A percentile compares a stretch with the other conserved stretches of the same genome.
Evolutionary conservation across 2,113 vertebrate genomes (phyloP).

Genomic region (Lota lota): DNA sequence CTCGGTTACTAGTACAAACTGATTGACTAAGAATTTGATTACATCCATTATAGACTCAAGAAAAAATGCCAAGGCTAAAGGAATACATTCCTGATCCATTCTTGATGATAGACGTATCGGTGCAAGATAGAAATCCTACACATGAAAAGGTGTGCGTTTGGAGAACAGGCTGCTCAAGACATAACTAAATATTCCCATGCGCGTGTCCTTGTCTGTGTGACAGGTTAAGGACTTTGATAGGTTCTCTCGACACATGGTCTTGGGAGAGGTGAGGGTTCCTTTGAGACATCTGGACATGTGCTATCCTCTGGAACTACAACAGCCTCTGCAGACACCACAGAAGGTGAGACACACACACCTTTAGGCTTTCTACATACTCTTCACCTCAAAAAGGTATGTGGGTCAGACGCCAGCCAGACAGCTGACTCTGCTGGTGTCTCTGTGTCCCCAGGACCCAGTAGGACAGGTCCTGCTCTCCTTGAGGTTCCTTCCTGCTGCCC

Average conservation of each 20-base stretch:
- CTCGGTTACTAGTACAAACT: too few relatives aligned
- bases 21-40: too few relatives aligned
- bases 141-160: too few relatives aligned
- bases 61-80: too few relatives aligned
- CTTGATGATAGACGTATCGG: too few relatives aligned
- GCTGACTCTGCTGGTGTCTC: background rate
- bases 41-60: too few relatives aligned
- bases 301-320: conserved; percentile 62
- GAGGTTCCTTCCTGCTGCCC: conserved; percentile 75
- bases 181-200: background rate
- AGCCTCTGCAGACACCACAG: conserved; percentile 64
- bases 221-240: conserved; percentile 76
- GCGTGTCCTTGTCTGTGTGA: conserved; percentile 6
- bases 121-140: too few relatives aligned
- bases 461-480: conserved; percentile 74
- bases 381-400: background rate
- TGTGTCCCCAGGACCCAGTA: conserved; percentile 65
- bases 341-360: conserved; percentile 58
- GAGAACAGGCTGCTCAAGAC: background rate
- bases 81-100: too few relatives aligned
- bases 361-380: too few relatives aligned
- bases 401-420: background rate
- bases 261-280: conserved; percentile 68
- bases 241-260: conserved; percentile 68
- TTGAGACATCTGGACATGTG: conserved; percentile 60